phyloP scores from a whole-genome alignment of 2,888 invertebrate genomes.

The Keiferia lycopersicella region DNA sequence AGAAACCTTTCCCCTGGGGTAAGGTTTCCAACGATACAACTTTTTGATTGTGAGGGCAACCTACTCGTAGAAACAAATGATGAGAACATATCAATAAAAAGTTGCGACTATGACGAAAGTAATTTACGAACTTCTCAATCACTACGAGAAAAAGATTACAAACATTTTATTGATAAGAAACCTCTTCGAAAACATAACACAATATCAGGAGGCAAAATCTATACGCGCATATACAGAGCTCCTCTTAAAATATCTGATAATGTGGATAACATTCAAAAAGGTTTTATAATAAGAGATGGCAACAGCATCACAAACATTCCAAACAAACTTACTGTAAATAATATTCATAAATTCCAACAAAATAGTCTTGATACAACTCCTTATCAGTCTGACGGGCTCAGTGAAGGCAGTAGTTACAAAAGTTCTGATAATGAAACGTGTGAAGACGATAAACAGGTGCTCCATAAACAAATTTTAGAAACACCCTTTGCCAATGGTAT shows the following conservation, averaged over 20 bases:
- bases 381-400: conserved; percentile 62
- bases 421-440: conserved; percentile 76
- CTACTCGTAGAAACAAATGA: conserved; percentile 83
- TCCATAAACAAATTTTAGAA: conserved; percentile 40
- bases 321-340: conserved; percentile 61
- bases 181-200: conserved; percentile 68
- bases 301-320: conserved; percentile 70
- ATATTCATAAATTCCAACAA: conserved; percentile 55
- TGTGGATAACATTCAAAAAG: conserved; percentile 42
- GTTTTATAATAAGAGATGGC: conserved; percentile 55
- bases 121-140: conserved; percentile 60
- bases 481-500: conserved; percentile 39
- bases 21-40: conserved; percentile 82
- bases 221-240: conserved; percentile 66
- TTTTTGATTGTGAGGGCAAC: conserved; percentile 83
- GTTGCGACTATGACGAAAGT: conserved; percentile 60
- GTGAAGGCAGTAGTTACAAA: conserved; percentile 77
- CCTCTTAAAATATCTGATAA: conserved; percentile 45
- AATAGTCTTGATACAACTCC: conserved; percentile 66
- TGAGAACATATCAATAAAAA: conserved; percentile 76
- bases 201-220: conserved; percentile 69
- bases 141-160: conserved; percentile 66
- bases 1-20: conserved; percentile 83
- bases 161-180: conserved; percentile 61
- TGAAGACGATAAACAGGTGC: conserved; percentile 51